A percentile compares a stretch with the other conserved stretches of the same genome.
Conservation (phyloP, 2,113 vertebrate species). For the Sialia sialis region DNA sequence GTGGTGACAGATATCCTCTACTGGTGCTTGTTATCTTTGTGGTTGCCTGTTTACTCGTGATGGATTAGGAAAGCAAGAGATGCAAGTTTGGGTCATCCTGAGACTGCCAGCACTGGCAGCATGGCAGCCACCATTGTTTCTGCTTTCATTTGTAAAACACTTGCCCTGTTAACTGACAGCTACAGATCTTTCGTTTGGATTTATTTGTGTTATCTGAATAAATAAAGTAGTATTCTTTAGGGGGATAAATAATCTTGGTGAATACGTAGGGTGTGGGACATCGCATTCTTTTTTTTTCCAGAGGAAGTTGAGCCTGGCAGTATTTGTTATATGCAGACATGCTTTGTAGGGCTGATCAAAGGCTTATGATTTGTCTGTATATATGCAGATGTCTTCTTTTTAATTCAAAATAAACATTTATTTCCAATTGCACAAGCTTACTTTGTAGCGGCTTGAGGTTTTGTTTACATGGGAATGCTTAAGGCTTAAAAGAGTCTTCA, state of each 20-base stretch:
- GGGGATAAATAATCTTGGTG: background rate
- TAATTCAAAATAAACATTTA: slow-evolving; percentile 31
- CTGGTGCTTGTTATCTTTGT: background rate
- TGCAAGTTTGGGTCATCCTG: background rate
- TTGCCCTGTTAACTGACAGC: background rate
- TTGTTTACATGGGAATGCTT: slow-evolving; percentile 7
- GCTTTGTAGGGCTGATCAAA: slow-evolving; percentile 18
- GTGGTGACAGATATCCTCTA: background rate
- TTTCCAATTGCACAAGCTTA: background rate
- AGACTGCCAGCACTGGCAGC: background rate
- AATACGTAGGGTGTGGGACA: background rate
- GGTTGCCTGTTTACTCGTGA: background rate
- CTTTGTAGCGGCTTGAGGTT: background rate
- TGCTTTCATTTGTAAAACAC: background rate
- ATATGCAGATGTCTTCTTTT: background rate
- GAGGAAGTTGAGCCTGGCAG: background rate
- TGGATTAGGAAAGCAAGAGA: background rate
- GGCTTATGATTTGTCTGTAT: background rate
- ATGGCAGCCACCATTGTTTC: background rate
- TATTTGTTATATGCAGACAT: background rate
- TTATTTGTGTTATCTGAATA: background rate
- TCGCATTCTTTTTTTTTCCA: background rate
- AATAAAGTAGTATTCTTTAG: background rate
- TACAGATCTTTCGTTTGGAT: background rate
- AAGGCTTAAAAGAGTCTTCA: background rate